These are phyloP conservation scores for Neopipo cinnamomea DNA, from an alignment of 2,113 vertebrate genomes.

Conservation along the genomic window DNA sequence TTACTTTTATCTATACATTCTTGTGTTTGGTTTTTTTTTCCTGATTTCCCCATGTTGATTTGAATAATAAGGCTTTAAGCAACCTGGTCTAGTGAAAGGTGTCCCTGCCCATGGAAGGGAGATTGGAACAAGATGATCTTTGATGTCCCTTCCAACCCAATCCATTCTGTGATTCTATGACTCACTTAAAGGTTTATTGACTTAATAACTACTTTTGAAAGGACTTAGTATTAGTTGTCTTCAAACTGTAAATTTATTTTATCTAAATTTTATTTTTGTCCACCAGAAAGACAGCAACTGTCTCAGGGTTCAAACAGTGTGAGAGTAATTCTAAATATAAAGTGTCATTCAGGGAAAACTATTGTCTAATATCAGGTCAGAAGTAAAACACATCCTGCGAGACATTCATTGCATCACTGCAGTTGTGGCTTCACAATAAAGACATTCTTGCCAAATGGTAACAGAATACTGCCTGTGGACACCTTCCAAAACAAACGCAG, in stretches of 20 bases:
- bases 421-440: slow-evolving; percentile 16
- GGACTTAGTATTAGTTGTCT: neutral
- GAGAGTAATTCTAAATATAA: slow-evolving; percentile 38
- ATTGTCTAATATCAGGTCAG: slow-evolving; percentile 49
- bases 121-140: neutral
- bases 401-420: neutral
- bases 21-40: neutral
- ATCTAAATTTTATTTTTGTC: neutral
- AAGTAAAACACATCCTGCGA: slow-evolving; percentile 14
- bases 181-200: neutral
- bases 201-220: neutral
- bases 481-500: neutral
- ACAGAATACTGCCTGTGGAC: neutral
- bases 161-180: neutral
- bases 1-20: neutral
- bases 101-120: neutral
- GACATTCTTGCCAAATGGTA: neutral
- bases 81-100: neutral
- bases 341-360: neutral
- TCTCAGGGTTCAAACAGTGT: neutral
- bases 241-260: neutral
- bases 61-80: neutral
- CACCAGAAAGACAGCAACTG: neutral
- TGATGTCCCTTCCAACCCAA: neutral
- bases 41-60: neutral